Evolutionary conservation across 35 echinoderm and acorn worm genomes (phyloP).

Genomic region (Anneissia japonica): DNA sequence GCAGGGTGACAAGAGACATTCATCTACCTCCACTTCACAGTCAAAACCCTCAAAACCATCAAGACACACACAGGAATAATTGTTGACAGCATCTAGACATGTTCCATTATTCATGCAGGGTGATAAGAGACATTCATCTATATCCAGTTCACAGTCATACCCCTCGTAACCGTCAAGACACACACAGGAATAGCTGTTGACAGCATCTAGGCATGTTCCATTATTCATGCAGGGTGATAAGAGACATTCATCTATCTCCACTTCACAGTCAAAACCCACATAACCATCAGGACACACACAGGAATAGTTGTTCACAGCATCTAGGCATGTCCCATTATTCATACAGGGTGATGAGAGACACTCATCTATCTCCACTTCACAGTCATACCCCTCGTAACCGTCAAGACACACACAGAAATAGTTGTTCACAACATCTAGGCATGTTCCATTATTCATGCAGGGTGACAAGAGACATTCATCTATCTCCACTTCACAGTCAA

Average conservation of each 20-base stretch:
- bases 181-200: conserved; percentile 20
- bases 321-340: conserved; percentile 46
- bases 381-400: conserved; percentile 22
- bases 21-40: conserved; percentile 51
- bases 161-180: conserved; percentile 39
- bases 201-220: conserved; percentile 26
- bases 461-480: conserved; percentile 26
- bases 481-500: conserved; percentile 12
- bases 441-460: neutral
- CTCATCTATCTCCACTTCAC: conserved; percentile 46
- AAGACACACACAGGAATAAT: conserved; percentile 25
- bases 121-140: conserved; percentile 26
- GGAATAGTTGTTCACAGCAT: conserved; percentile 29
- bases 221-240: conserved; percentile 30
- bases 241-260: conserved; percentile 29
- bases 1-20: conserved; percentile 52
- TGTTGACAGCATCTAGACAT: conserved; percentile 30
- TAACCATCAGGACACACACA: conserved; percentile 28
- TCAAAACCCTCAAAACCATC: conserved; percentile 25
- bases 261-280: neutral
- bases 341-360: conserved; percentile 34
- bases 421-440: neutral
- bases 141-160: conserved; percentile 21
- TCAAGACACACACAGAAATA: conserved; percentile 2
- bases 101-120: conserved; percentile 35